Base-by-base conservation (phyloP, 2,797 vertebrate genomes). In the Trichosurus vulpecula region DNA sequence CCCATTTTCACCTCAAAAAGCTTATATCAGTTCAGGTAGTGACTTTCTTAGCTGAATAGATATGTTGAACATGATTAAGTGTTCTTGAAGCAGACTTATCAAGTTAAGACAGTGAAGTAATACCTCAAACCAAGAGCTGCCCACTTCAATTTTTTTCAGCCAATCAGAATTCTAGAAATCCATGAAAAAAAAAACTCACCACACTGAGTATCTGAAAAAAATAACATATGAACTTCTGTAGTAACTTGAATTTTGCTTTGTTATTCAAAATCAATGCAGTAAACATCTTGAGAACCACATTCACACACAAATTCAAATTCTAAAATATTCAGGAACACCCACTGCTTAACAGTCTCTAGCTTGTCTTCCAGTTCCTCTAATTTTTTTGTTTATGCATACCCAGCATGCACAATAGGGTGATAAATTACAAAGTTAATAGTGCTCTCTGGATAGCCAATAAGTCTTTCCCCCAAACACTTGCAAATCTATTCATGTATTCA, bases 401-500 rank as follows among this genome's bases (percentile, higher is more conserved):
- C 56, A 94, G 22, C 2, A 57, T 96, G 52, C 54, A 96, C 95
- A 92, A 93, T 55, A 95, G 2, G 93, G 16, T 81, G 12, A 2
- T 11, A 96, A 97, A 97, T 97, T 96, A 95, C 74, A 52, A 81
- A 93, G 47, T 90, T 97, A 96, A 81, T 66, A 74, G 4, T 90
- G 41, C 52, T 98, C 96, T 97, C 74, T 94, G 14, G 47, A 52
- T 54, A 96, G 57, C 51, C 97, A 90, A 97, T 94, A 52, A 92
- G 19, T 66, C 9, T 96, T 96, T 94, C 87, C 74, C n/a, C 41
- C 54, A 93, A 98, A 96, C 6, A 81, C 22, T 96, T 95, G 89
- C 51, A 97, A 96, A 97, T 97, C 58, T 98, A 29, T 96, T 97
- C 25, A 96, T 94, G 16, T 96, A 95, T 94, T 94, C 66, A 96